Conservation (phyloP, 2,113 vertebrate genomes). For the Conger conger region DNA sequence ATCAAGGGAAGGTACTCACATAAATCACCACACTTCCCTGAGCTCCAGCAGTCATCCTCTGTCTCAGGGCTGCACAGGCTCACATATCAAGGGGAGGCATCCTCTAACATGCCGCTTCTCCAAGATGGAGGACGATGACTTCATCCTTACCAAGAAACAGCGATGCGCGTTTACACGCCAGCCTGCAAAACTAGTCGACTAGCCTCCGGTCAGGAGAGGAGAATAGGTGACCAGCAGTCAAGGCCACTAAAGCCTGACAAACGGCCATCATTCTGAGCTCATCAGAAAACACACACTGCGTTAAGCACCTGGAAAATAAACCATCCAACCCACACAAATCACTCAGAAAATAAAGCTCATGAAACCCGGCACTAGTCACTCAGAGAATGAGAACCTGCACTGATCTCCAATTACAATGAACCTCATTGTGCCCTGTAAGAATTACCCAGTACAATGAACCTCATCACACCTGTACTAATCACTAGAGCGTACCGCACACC, state of each 20-base stretch:
- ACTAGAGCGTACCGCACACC: conserved; percentile 39
- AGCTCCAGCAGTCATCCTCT: neutral
- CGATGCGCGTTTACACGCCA: neutral
- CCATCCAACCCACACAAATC: neutral
- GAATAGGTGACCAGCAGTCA: neutral
- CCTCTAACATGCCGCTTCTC: neutral
- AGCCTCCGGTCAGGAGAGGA: neutral
- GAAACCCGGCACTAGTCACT: neutral
- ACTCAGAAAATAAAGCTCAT: neutral
- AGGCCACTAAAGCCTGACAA: neutral
- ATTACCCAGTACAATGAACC: too few species aligned
- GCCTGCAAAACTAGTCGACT: neutral
- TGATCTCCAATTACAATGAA: neutral
- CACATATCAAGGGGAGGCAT: neutral
- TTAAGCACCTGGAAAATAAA: neutral
- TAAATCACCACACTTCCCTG: neutral
- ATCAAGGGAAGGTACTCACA: neutral
- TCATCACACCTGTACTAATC: conserved; percentile 40
- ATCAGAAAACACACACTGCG: neutral
- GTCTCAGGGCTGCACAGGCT: neutral
- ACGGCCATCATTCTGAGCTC: neutral
- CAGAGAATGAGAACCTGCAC: neutral
- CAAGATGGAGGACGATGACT: neutral
- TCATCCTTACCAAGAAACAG: neutral
- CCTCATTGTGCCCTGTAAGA: neutral